phyloP scores from a whole-genome alignment of 2,797 vertebrate genomes.

The Rhabdomys pumilio region DNA sequence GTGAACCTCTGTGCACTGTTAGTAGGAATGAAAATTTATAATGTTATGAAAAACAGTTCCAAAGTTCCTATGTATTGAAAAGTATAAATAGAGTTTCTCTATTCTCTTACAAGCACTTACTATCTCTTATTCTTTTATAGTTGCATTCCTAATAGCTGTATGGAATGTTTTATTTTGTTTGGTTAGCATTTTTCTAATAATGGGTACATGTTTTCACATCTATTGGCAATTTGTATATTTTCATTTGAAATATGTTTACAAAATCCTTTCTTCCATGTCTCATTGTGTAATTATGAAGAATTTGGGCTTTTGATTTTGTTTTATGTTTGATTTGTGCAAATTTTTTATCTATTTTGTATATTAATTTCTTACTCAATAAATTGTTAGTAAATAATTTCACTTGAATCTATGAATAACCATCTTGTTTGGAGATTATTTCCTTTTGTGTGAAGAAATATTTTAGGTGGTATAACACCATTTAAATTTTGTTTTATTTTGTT shows the following conservation, averaged over 20 bases:
- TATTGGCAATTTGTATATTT: not conserved
- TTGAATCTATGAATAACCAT: not conserved
- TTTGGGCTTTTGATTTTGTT: not conserved
- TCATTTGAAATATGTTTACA: not conserved
- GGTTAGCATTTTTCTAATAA: not conserved
- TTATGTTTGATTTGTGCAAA: not conserved
- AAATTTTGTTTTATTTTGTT: not conserved
- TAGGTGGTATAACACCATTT: not conserved
- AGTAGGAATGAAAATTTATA: not conserved
- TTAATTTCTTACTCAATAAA: not conserved
- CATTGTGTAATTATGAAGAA: not conserved
- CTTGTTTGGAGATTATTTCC: not conserved
- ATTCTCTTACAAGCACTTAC: not conserved
- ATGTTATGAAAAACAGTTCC: not conserved
- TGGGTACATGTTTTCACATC: not conserved
- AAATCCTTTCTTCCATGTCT: not conserved
- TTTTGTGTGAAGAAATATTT: not conserved
- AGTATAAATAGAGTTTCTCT: not conserved
- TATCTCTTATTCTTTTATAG: not conserved
- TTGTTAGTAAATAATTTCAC: not conserved
- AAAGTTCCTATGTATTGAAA: not conserved
- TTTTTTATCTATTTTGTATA: not conserved
- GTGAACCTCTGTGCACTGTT: not conserved
- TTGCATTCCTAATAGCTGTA: not conserved
- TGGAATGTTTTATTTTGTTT: not conserved